Evolutionary conservation across 2,888 invertebrate genomes (phyloP).

Genomic region (Mesorhabditis belari): DNA sequence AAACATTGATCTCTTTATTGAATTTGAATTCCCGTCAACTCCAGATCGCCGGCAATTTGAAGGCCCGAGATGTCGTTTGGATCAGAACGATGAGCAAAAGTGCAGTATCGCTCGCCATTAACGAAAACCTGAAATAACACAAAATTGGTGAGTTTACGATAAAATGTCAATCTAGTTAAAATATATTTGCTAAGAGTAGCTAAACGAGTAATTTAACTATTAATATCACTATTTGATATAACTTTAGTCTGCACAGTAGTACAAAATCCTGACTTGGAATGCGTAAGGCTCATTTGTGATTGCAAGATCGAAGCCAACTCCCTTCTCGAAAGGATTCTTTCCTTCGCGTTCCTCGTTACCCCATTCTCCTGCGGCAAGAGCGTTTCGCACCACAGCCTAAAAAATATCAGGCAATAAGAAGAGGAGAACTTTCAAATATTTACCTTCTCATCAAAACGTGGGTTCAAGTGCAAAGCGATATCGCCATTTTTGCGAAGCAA

Average conservation of each 20-base stretch:
- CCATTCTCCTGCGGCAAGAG: slow-evolving; percentile 40
- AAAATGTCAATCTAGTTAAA: too few species aligned
- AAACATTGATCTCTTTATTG: too few species aligned
- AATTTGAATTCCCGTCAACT: slow-evolving; percentile 50
- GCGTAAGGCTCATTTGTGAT: slow-evolving; percentile 51
- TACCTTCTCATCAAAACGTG: slow-evolving; percentile 45
- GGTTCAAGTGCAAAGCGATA: slow-evolving; percentile 51
- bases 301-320: slow-evolving; percentile 50
- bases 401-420: background rate
- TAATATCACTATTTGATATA: background rate
- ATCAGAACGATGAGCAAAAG: slow-evolving; percentile 53
- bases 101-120: slow-evolving; percentile 52
- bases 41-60: slow-evolving; percentile 51
- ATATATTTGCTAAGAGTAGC: too few species aligned
- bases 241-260: background rate
- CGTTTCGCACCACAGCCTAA: slow-evolving; percentile 28
- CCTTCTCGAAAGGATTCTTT: slow-evolving; percentile 51
- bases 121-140: slow-evolving; percentile 49
- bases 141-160: too few species aligned
- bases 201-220: background rate
- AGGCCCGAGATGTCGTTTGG: slow-evolving; percentile 51
- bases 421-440: slow-evolving; percentile 1
- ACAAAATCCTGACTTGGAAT: slow-evolving; percentile 49
- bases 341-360: slow-evolving; percentile 52
- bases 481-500: slow-evolving; percentile 51